These are phyloP conservation scores for Sinocyclocheilus anophthalmus DNA, from an alignment of 2,113 vertebrate species.

Conservation along the genomic window DNA sequence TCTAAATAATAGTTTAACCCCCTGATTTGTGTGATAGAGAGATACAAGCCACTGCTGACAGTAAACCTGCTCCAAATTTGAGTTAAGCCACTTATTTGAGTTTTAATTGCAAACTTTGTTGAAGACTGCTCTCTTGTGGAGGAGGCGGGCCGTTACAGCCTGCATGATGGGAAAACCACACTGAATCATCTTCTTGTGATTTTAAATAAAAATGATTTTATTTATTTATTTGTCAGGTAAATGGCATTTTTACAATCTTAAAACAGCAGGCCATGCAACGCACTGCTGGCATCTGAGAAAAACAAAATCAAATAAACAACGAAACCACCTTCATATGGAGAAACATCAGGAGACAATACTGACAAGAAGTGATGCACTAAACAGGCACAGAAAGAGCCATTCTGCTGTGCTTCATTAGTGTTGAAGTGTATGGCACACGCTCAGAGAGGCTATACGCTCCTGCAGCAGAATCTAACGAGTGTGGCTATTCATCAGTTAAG, in stretches of 20 bases:
- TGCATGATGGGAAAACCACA: background rate
- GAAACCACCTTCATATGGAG: constrained; percentile 58
- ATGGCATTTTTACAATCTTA: constrained; percentile 82
- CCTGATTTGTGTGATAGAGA: too few species aligned
- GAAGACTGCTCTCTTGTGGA: background rate
- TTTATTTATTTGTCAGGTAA: constrained; percentile 80
- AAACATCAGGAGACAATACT: constrained; percentile 39
- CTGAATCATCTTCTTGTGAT: background rate
- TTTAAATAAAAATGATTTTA: constrained; percentile 82
- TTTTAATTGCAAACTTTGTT: background rate
- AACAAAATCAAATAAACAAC: constrained; percentile 54
- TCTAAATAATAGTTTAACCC: background rate
- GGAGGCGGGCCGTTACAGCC: background rate
- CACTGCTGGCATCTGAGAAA: constrained; percentile 68
- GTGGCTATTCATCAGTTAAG: constrained; percentile 53
- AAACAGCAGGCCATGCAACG: constrained; percentile 76
- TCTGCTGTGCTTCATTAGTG: background rate
- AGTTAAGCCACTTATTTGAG: too few species aligned
- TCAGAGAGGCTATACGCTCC: background rate
- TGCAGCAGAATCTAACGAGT: constrained; percentile 35
- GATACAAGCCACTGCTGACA: background rate
- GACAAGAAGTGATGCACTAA: background rate
- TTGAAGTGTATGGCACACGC: background rate
- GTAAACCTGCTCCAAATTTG: background rate
- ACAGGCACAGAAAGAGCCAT: background rate